Base-by-base conservation (phyloP, 2,888 invertebrate genomes). In the Epiblema foenella region DNA sequence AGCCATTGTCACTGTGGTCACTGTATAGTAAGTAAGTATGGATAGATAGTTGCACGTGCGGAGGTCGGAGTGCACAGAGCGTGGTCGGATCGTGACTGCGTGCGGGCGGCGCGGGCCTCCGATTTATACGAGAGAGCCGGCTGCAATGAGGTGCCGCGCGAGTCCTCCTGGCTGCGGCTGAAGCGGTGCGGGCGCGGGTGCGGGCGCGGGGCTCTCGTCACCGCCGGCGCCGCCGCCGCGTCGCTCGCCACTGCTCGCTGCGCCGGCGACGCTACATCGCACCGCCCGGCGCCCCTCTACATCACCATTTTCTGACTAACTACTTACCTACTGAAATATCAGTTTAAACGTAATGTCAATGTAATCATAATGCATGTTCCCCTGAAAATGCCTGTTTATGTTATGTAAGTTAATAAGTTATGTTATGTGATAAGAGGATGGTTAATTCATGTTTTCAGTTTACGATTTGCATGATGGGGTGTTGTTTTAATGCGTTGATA, bases 71-170 rank as follows among this genome's bases (percentile, higher is more conserved):
- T 89, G 88, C 82, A 86, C 85, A 84, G 89, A 86, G 84, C 87
- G 88, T 85, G 88, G 90, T 81, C 82, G 83, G 85, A 85, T 83
- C 84, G 88, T 85, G 88, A 91, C 90, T 90, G 92, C 87, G 88
- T 89, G 89, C 88, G 88, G 88, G 84, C 79, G 81, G 81, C 87
- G 84, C 84, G 83, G 80, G 82, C 79, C 82, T 81, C 83, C 83
- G 87, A 89, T 90, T 89, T 91, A 91, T 90, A 86, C 82, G 81
- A 80, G 85, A 82, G 75, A 76, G 79, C 79, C 78, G 69, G 71
- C 75, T 74, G 75, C 73, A 69, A 74, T 73, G 79, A 68, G 60
- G 60, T 29, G 72, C 75, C 78, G 76, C 77, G 75, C 78, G 73
- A 73, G 71, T 77, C 81, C 82, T 76, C 69, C 79, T 74, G 79